These are phyloP conservation scores for Dryadula phaetusa DNA, from an alignment of 2,888 invertebrate genomes.

Conservation along the genomic window DNA sequence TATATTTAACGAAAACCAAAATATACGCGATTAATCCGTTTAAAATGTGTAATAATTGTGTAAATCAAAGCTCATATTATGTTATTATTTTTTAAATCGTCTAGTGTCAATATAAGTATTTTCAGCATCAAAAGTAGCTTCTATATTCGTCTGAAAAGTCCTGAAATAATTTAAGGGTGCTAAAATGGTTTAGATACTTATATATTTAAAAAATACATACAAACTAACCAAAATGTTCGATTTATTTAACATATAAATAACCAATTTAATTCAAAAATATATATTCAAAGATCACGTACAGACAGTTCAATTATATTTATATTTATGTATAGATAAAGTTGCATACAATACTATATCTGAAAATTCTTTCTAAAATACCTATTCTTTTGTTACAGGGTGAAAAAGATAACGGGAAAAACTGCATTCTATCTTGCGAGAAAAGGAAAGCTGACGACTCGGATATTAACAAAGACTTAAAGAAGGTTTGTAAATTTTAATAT, in stretches of 20 bases:
- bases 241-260: neutral
- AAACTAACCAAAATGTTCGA: neutral
- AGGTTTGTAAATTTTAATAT: constrained; percentile 81
- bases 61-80: too few species aligned
- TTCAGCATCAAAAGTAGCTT: too few species aligned
- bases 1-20: too few species aligned
- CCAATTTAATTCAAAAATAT: neutral
- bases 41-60: too few species aligned
- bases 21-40: too few species aligned
- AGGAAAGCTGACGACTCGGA: constrained; percentile 93
- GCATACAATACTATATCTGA: neutral
- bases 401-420: constrained; percentile 86
- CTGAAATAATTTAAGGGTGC: too few species aligned
- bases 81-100: too few species aligned
- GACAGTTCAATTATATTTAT: neutral
- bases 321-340: neutral
- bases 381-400: constrained; percentile 82
- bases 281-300: neutral
- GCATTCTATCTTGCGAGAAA: constrained; percentile 89
- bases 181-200: too few species aligned
- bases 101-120: too few species aligned
- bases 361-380: neutral
- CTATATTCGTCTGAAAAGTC: too few species aligned
- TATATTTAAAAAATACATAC: too few species aligned
- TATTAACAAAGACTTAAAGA: constrained; percentile 93